Base-by-base conservation (phyloP, 2,797 vertebrate genomes). In the Sebastes dallii region DNA sequence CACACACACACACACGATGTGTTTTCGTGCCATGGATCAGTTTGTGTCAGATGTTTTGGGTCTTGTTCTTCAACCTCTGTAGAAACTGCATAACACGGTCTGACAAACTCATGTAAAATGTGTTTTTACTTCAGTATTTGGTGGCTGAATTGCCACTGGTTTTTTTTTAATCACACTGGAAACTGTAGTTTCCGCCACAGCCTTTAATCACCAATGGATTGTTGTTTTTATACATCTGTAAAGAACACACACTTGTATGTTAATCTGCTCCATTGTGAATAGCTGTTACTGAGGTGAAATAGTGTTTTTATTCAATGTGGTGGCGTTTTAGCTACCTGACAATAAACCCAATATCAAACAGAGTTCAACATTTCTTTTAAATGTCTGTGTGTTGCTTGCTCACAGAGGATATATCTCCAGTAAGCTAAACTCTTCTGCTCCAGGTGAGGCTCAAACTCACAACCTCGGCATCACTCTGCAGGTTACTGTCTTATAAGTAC, bases 321-420 rank as follows among this genome's bases (percentile, higher is more conserved):
- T 97, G 96, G 97, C 96, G 97, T 99, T 99, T 97, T 98, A 99
- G 97, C 97, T 96, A 96, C 92, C 86, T 78, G 67, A 52, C 84
- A 86, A 83, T 93, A 88, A 89, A 92, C 82, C 70, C 80, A 72
- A 67, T 2, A 64, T 32, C 5, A 69, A 0, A 14, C 13, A 2
- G 9, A 11, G 6, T 25, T 1, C 11, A 7, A 36, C 22, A 4
- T 65, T 5, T 2, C 59, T 64, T 9, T 56, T 55, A 8, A 16
- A 3, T 66, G 18, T 52, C 4, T 66, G 20, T 50, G 58, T 65
- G 18, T 50, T 54, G 13, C 8, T n/a, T 50, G 11, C 6, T 62
- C 3, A 14, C 1, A 18, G 18, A 27, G 9, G 36, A 36, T 2
- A 3, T 3, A 1, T 32, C 0, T 50, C 0, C 4, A 25, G 12